Evolutionary conservation across 2,113 vertebrate species (phyloP), one percentile per base, ranked within the genome.

Genomic region (Thymallus thymallus): DNA sequence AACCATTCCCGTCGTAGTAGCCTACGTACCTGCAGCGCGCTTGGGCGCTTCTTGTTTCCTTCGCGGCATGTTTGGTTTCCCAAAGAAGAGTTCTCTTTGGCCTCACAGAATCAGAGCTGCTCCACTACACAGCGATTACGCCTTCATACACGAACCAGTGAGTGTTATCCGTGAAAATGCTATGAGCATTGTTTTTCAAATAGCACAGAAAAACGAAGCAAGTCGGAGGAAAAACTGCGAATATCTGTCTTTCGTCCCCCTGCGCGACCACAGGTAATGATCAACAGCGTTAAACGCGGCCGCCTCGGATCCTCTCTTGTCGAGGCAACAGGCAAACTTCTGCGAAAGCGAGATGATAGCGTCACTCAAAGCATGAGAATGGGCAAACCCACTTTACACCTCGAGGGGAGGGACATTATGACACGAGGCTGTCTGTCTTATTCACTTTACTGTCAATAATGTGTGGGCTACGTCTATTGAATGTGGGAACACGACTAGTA

Each of bases 21-120:
- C 35, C 35, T 41, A 41, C 89, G 80, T 99, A 98, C 97, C 97
- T 97, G 96, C 93, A 85, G 96, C 95, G 93, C 96, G 96, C 93
- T 94, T 94, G 82, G 97, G 97, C 94, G 96, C 96, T 86, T 98
- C 96, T 95, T 99, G 97, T 94, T 99, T 99, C 94, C 96, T 96
- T 91, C 97, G 91, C 88, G 97, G 95, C 97, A 98, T 98, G 91
- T 88, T 41, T 75, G 72, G 91, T 87, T 93, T 89, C 91, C 89
- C 90, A 32, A 66, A 51, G 82, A 76, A 76, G 51, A 78, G 89
- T 79, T 90, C 79, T 86, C 80, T 88, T 81, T 82, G 88, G 90
- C 88, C 91, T 86, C 87, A 87, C 82, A 84, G 93, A 93, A 92
- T 91, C 94, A 91, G 89, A 90, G 94, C 93, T 93, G 93, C 92